phyloP scores from a whole-genome alignment of 2,113 vertebrate species.

The human (Homo sapiens) region DNA sequence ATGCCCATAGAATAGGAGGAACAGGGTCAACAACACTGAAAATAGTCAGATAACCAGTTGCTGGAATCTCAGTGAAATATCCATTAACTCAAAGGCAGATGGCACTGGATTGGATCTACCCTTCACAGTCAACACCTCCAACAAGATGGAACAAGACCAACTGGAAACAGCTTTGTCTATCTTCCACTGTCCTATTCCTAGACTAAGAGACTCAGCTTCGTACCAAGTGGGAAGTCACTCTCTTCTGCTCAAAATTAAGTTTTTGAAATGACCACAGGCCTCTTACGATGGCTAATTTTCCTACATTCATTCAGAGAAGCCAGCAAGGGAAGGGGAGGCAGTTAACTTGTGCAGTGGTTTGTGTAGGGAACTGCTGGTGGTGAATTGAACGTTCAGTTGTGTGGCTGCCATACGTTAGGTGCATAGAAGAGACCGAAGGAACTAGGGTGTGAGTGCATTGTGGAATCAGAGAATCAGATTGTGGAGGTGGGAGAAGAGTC shows the following conservation, averaged over 20 bases:
- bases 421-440: background rate
- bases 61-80: background rate
- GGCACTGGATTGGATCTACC: background rate
- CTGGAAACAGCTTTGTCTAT: background rate
- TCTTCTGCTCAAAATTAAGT: background rate
- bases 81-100: background rate
- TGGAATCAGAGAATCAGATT: background rate
- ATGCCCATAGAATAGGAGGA: background rate
- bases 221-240: background rate
- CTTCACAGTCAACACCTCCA: background rate
- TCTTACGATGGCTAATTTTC: background rate
- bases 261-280: background rate
- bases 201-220: background rate
- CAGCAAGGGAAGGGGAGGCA: background rate
- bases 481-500: background rate
- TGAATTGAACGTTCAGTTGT: background rate
- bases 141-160: background rate
- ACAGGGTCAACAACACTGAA: background rate
- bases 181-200: background rate
- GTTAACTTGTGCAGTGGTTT: background rate
- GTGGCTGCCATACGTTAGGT: background rate
- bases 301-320: background rate
- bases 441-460: rapidly evolving
- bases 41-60: background rate
- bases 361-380: background rate